Base-by-base conservation (phyloP, 2,797 vertebrate species). In the Myoxocephalus aenaeus region DNA sequence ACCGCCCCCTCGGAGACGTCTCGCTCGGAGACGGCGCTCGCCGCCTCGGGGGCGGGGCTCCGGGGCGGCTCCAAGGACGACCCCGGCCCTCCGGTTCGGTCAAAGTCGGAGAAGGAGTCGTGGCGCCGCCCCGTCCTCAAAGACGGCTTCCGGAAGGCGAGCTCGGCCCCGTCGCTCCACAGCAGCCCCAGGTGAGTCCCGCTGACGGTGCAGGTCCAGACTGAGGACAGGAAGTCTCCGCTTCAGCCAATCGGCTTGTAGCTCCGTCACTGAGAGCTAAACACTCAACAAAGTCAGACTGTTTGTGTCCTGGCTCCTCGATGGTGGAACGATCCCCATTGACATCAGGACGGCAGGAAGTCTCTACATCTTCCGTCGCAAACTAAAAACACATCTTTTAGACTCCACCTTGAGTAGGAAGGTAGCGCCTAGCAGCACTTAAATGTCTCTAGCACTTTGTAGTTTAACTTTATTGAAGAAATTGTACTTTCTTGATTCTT, bases 81-180 rank as follows among this genome's bases (percentile, higher is more conserved):
- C 50, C 46, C 27, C 0, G 22, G 72, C 0, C 76, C 82, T 5
- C 89, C 68, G 0, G 68, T 66, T 14, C 83, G 82, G 11, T 82
- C 87, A 27, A 66, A 34, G 48, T 83, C 80, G 0, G 89, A 89
- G 62, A 87, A 78, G 1, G 91, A 88, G 25, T 27, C 86, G 0
- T 82, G 86, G 66, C 82, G 73, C 2, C 86, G 73, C 38, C 77
- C 88, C 36, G 51, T 74, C 68, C 29, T 65, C 25, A 91, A 86
- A 75, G 92, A 93, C 0, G 79, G 92, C 40, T 90, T 93, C 88
- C 78, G 85, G 5, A 93, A 93, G 70, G 90, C 91, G 0, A 90
- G 38, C 62, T 93, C 92, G 0, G 90, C 69, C 2, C 89, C 92
- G 0, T 85, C 88, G 0, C 91, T 92, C 13, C 86, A 89, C 73